A percentile compares a stretch with the other conserved stretches of the same genome.
Evolutionary conservation across 2,888 invertebrate genomes (phyloP).

Genomic region (Exocentrus adspersus): DNA sequence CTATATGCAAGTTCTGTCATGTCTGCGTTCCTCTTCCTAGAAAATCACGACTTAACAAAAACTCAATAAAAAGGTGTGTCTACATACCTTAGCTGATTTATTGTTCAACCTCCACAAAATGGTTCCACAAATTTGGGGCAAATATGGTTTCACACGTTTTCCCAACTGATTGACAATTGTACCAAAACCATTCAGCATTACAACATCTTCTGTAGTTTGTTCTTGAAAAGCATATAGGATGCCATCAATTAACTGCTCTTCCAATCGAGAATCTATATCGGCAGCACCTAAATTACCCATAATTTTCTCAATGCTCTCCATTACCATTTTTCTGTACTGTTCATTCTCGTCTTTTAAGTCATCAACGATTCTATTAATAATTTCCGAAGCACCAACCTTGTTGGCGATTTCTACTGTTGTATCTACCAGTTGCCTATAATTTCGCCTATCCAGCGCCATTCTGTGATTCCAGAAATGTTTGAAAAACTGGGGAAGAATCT

Average conservation of each 20-base stretch:
- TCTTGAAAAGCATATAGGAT: slow-evolving; percentile 99
- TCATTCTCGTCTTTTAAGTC: slow-evolving; percentile 99
- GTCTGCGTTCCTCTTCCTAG: too few species aligned
- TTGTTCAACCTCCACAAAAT: slow-evolving; percentile 99
- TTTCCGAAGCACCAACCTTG: slow-evolving; percentile 99
- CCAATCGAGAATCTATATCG: slow-evolving; percentile 96
- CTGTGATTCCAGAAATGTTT: slow-evolving; percentile 99
- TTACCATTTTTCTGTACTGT: slow-evolving; percentile 99
- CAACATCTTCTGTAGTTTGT: slow-evolving; percentile 99
- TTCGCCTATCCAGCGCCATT: slow-evolving; percentile 98
- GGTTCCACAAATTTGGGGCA: slow-evolving; percentile 99
- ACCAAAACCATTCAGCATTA: slow-evolving; percentile 99
- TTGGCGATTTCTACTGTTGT: slow-evolving; percentile 99
- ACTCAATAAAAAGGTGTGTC: too few species aligned
- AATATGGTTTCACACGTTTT: slow-evolving; percentile 96
- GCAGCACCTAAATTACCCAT: slow-evolving; percentile 97
- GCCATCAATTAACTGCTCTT: slow-evolving; percentile 99
- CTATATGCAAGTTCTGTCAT: too few species aligned
- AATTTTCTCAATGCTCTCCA: slow-evolving; percentile 99
- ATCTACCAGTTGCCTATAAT: slow-evolving; percentile 97
- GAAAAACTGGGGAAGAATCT: slow-evolving; percentile 98
- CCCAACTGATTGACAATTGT: slow-evolving; percentile 98
- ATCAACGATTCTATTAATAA: slow-evolving; percentile 97
- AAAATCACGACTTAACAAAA: too few species aligned
- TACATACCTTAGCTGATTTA: slow-evolving; percentile 88